Base-by-base conservation (phyloP, 2,888 invertebrate species). In the Drosophila mimetica region DNA sequence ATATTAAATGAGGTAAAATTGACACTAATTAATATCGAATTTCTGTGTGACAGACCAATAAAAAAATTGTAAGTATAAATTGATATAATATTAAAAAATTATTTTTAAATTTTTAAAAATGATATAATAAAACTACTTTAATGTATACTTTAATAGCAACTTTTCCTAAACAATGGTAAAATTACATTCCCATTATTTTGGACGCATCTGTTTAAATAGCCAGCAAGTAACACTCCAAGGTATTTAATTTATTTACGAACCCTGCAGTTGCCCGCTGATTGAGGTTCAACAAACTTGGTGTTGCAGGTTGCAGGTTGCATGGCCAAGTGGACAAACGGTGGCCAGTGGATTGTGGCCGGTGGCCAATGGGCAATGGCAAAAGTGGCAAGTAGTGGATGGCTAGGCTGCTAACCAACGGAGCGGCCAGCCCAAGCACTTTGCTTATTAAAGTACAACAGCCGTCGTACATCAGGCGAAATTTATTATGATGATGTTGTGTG, bases 401-500 rank as follows among this genome's bases (percentile, higher is more conserved):
- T 42, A 51, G 22, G 80, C 16, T 2, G 37, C 84, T 44, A 44
- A 44, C 44, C 44, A 84, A 54, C 84, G 70, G 77, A 76, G 80
- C 86, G 81, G 54, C 82, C 81, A 84, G 82, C 87, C 87, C 82
- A 84, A 86, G 86, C 85, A 83, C 85, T 83, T 80, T 81, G 79
- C 87, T 83, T 83, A 86, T 86, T 86, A 79, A 83, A 86, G 85
- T 86, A 84, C 72, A 57, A 57, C 73, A 65, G 55, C 66, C 60
- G 66, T 50, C 75, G 73, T 79, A 81, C 80, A 85, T 81, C 81
- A 83, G 75, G 75, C 76, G 71, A 86, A 86, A 86, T 85, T 83
- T 83, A 83, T 83, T 83, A 85, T 83, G 82, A 83, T 85, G 86
- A 86, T 85, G 84, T 83, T 86, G 80, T 77, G 81, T 86, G 81